These are phyloP conservation scores for Hemibagrus wyckioides DNA, from an alignment of 2,113 vertebrate species.

Conservation along the genomic window DNA sequence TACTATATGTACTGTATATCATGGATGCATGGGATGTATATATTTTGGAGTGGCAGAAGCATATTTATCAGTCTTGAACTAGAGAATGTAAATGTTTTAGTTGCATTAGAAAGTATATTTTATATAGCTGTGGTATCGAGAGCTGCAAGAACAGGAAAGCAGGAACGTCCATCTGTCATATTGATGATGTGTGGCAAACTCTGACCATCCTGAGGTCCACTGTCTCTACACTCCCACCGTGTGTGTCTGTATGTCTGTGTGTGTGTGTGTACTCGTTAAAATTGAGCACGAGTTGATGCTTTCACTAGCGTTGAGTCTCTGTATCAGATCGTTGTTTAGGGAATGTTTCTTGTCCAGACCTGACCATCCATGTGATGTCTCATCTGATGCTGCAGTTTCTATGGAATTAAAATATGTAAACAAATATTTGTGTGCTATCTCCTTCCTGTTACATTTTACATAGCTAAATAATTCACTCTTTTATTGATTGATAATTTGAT, in stretches of 20 bases:
- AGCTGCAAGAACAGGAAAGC: background rate
- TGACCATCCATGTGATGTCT: conserved; percentile 40
- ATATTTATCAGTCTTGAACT: conserved; percentile 82
- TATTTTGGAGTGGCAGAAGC: conserved; percentile 75
- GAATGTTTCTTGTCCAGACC: conserved; percentile 49
- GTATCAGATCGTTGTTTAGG: conserved; percentile 19
- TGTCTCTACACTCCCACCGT: conserved; percentile 23
- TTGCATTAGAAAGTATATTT: conserved; percentile 65
- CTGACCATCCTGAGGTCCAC: conserved; percentile 31
- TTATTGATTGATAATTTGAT: too few species aligned
- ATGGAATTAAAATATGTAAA: conserved; percentile 60
- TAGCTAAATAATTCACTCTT: background rate
- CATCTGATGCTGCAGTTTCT: conserved; percentile 64
- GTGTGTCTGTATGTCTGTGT: conserved; percentile 31
- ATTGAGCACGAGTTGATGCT: conserved; percentile 23
- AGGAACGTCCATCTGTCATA: conserved; percentile 36
- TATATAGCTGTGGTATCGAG: conserved; percentile 33
- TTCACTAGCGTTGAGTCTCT: conserved; percentile 30
- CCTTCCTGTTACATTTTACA: background rate
- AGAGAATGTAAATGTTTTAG: conserved; percentile 81
- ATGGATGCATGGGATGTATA: conserved; percentile 73
- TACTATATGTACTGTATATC: background rate
- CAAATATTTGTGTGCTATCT: background rate
- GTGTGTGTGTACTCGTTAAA: background rate
- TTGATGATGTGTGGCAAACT: conserved; percentile 48